Evolutionary conservation across 2,888 invertebrate species (phyloP), one percentile per base, ranked within the genome.

Genomic region (Elegia similella): DNA sequence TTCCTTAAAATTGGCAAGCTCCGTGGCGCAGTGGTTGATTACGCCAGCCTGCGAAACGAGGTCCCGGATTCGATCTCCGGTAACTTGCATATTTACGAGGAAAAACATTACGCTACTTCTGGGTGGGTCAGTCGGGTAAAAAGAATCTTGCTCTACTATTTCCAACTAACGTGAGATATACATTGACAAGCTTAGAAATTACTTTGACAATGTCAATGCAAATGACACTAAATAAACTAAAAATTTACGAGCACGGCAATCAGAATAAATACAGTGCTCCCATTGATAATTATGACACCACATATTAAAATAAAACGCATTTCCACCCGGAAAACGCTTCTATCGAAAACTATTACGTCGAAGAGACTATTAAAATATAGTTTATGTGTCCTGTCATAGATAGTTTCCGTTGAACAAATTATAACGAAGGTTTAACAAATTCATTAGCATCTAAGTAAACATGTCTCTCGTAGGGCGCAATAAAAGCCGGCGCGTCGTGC

Each of bases 351-450:
- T 48, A 38, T 34, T 47, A 38, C 29, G 56, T 48, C 56, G 48
- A 56, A 56, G 23, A n/a, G 29, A 42, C 42, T 16, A 56, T 38
- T 56, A 56, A 56, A 56, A 63, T 59, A 61, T 66, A 71, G 62
- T 82, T 82, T 83, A 85, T 83, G 72, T 67, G 71, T 85, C 83
- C 85, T 80, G 80, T 59, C 58, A 46, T 17, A 72, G 74, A 82
- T 75, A 69, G 74, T 73, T 80, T 84, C 84, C 84, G 83, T 64
- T 65, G 67, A 65, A 63, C 64, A 73, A 78, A 79, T 77, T 73
- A 74, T 66, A 50, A 50, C 32, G 34, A 34, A 34, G 61, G 63
- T 62, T 67, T 66, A 70, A 75, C 69, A 73, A 77, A 79, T 75
- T 76, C 69, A 76, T 76, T 76, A 73, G 62, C 42, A 47, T 48